phyloP scores from a whole-genome alignment of 2,888 invertebrate genomes.

The Anthophora plumipes region DNA sequence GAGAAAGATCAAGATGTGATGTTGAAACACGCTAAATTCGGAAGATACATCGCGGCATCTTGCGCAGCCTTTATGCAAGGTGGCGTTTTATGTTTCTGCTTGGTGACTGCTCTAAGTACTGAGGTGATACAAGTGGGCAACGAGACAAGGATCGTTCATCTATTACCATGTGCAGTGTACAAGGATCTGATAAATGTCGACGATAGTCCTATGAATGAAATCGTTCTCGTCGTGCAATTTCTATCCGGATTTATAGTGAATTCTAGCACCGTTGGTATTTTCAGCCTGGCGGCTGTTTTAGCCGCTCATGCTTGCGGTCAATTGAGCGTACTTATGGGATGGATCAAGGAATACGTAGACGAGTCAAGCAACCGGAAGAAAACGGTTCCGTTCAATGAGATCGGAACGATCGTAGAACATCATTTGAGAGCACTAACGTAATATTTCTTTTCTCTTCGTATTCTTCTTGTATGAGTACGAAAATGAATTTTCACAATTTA shows the following conservation, averaged over 20 bases:
- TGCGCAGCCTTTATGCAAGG: slow-evolving; percentile 59
- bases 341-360: slow-evolving; percentile 58
- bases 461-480: not conserved
- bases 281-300: slow-evolving; percentile 60
- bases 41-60: slow-evolving; percentile 57
- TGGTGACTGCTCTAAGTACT: not conserved
- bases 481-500: not conserved
- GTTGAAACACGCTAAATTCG: slow-evolving; percentile 66
- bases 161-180: slow-evolving; percentile 59
- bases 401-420: slow-evolving; percentile 61
- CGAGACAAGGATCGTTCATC: slow-evolving; percentile 37
- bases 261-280: slow-evolving; percentile 50
- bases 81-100: slow-evolving; percentile 45
- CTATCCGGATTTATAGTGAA: slow-evolving; percentile 49
- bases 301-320: slow-evolving; percentile 73
- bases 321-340: slow-evolving; percentile 55
- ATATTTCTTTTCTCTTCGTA: not conserved
- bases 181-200: slow-evolving; percentile 47
- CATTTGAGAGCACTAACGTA: slow-evolving; percentile 64
- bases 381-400: not conserved
- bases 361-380: not conserved
- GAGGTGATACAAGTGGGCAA: slow-evolving; percentile 48
- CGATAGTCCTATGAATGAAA: slow-evolving; percentile 56
- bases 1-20: slow-evolving; percentile 64
- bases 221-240: slow-evolving; percentile 59